Evolutionary conservation across 30 jellyfish, hydroid and myxozoan species (phyloP), one percentile per base, ranked within the genome.

Genomic region (Aurelia aurita): DNA sequence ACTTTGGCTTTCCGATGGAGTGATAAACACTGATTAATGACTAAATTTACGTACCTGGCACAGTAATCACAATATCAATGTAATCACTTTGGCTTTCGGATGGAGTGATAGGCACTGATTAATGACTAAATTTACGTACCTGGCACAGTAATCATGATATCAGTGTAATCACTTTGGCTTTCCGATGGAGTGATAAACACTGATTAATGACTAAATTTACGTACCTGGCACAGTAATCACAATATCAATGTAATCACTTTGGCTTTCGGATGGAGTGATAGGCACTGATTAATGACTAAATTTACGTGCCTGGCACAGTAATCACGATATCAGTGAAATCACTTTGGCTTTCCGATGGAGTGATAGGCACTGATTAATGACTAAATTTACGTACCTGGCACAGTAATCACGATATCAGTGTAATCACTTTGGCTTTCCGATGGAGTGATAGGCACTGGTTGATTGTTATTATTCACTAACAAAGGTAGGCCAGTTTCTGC

Each of bases 221-320:
- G 25, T 68, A 88, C 97, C 95, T 82, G 98, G 97, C 16, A 95
- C 96, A 61, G 97, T 82, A 59, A 93, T 61, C 22, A 95, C 92
- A 29, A 95, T 66, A 67, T 95, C 98, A 73, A 90, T 91, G 54
- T 95, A 95, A 47, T 95, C 99, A 21, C 72, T 74, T 62, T 95
- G 97, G 65, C 92, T 82, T 60, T 85, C 97, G 16, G 79, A 69
- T 5, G 97, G 99, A 14, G 91, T 73, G 57, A 90, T 65, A 43
- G 83, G 85, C 27, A 84, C 87, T 9, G 96, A 89, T 34, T 34
- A n/a, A n/a, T n/a, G n/a, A n/a, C n/a, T n/a, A n/a, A n/a, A n/a
- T n/a, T n/a, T 3, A 35, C 74, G 61, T 69, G 82, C 97, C 92
- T 75, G 97, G 97, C 18, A 95, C 96, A 60, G 97, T 81, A 54